Base-by-base conservation (phyloP, 2,797 vertebrate genomes). In the Threskiornis aethiopicus region DNA sequence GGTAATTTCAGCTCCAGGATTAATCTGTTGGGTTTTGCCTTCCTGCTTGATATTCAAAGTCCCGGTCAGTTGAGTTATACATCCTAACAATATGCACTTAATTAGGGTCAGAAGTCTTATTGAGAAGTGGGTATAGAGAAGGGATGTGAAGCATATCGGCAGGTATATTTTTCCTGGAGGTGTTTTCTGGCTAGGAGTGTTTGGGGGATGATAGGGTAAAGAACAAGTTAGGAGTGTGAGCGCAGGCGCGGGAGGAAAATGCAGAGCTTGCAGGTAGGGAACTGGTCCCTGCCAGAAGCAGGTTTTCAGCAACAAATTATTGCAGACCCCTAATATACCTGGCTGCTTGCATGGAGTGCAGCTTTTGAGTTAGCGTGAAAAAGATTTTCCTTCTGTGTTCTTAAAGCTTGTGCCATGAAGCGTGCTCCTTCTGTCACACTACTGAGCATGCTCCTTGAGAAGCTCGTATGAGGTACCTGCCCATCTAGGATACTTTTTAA, bases 1-100 rank as follows among this genome's bases (percentile, higher is more conserved):
- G 99, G 99, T 99, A 97, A 93, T 58, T 83, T 57, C 84, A 10
- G 33, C 51, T 75, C 69, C 55, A 46, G 51, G 84, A 65, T 61
- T 42, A 16, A 41, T 82, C 44, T 49, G 6, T 26, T 39, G 83
- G 24, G 1, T 17, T 49, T 69, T 87, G 37, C 37, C 11, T 71
- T 42, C 33, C 70, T 94, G 90, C 39, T 51, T 52, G 80, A 46
- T 70, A 41, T 6, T 47, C 49, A 11, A 19, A 62, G 54, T 33
- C 47, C 69, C 5, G 0, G 47, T 49, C 9, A 7, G 29, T 5
- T 47, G 41, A 84, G 46, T 52, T 57, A 5, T 2, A 5, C 4
- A 3, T 8, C 37, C 25, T 13, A 10, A 20, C 6, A 35, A 3
- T 0, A 9, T 3, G 35, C 7, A 1, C 9, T 49, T 58, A 7